A percentile compares a stretch with the other conserved stretches of the same genome.
Conservation (phyloP, 2,797 vertebrate species). For the Eleutherodactylus coqui region DNA sequence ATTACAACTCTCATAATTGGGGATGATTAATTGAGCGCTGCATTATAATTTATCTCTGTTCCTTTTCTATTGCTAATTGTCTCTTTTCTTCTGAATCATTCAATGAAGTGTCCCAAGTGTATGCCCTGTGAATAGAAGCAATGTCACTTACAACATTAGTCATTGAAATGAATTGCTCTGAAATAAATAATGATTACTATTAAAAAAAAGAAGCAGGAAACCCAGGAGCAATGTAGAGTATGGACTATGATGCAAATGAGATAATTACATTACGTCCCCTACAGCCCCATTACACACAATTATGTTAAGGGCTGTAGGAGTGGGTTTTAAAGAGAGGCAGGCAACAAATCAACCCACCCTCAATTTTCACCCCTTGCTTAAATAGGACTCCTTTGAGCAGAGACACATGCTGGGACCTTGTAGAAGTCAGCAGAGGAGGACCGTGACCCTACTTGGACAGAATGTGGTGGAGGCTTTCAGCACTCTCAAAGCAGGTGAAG, state of each 20-base stretch:
- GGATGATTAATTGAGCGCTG: not conserved
- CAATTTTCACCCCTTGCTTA: slow-evolving; percentile 22
- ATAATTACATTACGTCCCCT: slow-evolving; percentile 53
- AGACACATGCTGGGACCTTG: slow-evolving; percentile 31
- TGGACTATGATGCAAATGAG: slow-evolving; percentile 6
- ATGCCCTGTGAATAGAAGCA: not conserved
- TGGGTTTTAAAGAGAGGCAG: slow-evolving; percentile 7
- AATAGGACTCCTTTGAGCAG: slow-evolving; percentile 29
- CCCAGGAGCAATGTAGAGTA: slow-evolving; percentile 15
- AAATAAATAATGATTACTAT: slow-evolving; percentile 37
- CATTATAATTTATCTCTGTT: not conserved
- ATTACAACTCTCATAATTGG: not conserved
- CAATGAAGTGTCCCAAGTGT: not conserved
- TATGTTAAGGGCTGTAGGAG: slow-evolving; percentile 45
- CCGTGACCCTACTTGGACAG: not conserved
- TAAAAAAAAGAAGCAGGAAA: not conserved
- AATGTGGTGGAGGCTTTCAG: slow-evolving; percentile 54
- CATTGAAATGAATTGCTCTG: slow-evolving; percentile 6
- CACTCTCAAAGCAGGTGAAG: slow-evolving; percentile 70
- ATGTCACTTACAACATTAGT: slow-evolving; percentile 10
- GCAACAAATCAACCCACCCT: slow-evolving; percentile 48
- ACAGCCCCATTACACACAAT: slow-evolving; percentile 49
- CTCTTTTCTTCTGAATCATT: not conserved
- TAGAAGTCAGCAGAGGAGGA: slow-evolving; percentile 21
- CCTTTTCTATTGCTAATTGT: not conserved